These are phyloP conservation scores for Nymphalis io DNA, from an alignment of 1,140 invertebrate genomes.

Conservation along the genomic window DNA sequence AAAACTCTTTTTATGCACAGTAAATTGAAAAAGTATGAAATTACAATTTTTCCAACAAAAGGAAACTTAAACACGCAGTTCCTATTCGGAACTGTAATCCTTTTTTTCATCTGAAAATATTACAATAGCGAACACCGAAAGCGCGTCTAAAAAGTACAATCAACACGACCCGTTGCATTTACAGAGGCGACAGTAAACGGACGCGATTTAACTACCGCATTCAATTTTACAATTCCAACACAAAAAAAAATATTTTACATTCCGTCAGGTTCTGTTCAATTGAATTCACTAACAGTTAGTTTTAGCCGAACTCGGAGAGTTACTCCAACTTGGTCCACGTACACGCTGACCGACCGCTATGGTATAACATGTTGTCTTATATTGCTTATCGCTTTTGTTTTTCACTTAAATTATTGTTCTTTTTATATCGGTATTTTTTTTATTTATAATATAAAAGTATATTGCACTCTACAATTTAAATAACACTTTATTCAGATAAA, in stretches of 20 bases:
- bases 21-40: conserved; percentile 8
- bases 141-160: conserved; percentile 21
- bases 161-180: conserved; percentile 28
- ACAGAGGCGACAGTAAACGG: conserved; percentile 23
- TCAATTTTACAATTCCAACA: conserved; percentile 38
- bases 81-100: conserved; percentile 20
- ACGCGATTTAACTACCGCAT: conserved; percentile 37
- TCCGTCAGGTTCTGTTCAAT: conserved; percentile 31
- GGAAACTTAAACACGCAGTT: conserved; percentile 27
- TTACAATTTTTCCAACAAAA: conserved; percentile 14
- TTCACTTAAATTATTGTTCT: too few species aligned
- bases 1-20: neutral
- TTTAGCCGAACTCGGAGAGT: neutral
- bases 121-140: conserved; percentile 23
- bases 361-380: too few species aligned
- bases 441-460: too few species aligned
- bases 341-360: neutral
- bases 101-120: conserved; percentile 29
- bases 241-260: conserved; percentile 43
- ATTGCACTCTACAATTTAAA: too few species aligned
- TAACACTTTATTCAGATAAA: too few species aligned
- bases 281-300: conserved; percentile 32
- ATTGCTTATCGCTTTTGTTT: too few species aligned
- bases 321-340: neutral
- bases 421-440: too few species aligned